Percentiles rank a stretch among this genome's conserved stretches.
phyloP scores from a whole-genome alignment of 2,797 vertebrate species.

The Tiaroga cobitis region DNA sequence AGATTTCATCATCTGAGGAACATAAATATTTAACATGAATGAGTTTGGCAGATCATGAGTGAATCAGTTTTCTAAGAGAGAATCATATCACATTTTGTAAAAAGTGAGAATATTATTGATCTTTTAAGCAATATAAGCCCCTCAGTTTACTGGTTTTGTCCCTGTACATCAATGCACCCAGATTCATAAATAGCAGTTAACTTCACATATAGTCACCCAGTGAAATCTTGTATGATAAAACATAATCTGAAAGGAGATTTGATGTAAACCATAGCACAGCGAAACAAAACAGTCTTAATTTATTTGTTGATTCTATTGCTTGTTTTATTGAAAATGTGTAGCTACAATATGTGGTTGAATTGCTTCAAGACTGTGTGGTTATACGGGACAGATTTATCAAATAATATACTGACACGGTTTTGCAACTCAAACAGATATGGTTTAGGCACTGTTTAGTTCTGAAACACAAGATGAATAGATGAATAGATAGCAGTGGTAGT shows the following conservation, averaged over 20 bases:
- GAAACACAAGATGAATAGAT: background rate
- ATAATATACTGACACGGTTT: slow-evolving; percentile 16
- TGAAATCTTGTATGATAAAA: background rate
- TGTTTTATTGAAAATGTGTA: slow-evolving; percentile 18
- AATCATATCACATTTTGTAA: background rate
- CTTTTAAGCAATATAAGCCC: background rate
- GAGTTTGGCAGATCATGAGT: slow-evolving; percentile 67
- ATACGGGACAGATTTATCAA: background rate
- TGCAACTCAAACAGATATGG: background rate
- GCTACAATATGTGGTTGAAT: slow-evolving; percentile 7
- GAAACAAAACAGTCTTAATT: background rate
- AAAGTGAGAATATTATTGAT: background rate
- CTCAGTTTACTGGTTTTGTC: background rate
- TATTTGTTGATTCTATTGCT: slow-evolving; percentile 8
- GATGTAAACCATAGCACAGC: background rate
- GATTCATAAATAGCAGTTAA: background rate
- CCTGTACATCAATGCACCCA: background rate
- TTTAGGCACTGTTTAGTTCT: slow-evolving; percentile 1
- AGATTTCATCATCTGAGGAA: slow-evolving; percentile 56
- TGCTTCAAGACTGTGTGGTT: background rate
- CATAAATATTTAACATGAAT: slow-evolving; percentile 72
- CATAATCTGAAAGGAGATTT: background rate
- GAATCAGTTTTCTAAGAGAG: slow-evolving; percentile 13
- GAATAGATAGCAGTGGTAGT: too few species aligned
- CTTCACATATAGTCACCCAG: background rate